Percentiles rank a stretch among this genome's conserved stretches.
Conservation (phyloP, 2,797 vertebrate genomes). For the Betta splendens region DNA sequence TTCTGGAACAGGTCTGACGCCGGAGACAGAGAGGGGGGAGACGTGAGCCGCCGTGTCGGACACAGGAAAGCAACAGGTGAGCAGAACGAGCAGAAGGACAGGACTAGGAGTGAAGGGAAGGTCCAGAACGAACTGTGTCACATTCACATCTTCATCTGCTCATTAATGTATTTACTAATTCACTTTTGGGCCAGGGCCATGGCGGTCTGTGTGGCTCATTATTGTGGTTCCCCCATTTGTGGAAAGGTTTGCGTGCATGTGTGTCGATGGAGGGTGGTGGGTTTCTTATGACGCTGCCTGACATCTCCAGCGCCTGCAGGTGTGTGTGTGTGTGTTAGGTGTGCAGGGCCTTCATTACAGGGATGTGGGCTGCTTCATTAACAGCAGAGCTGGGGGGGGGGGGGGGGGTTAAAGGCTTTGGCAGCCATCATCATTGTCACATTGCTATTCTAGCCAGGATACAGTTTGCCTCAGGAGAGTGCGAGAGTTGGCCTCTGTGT, state of each 20-base stretch:
- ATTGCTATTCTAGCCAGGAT: slow-evolving; percentile 57
- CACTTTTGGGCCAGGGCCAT: slow-evolving; percentile 35
- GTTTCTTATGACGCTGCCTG: slow-evolving; percentile 24
- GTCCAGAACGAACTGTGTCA: not conserved
- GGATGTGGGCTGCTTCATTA: slow-evolving; percentile 73
- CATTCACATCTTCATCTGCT: slow-evolving; percentile 39
- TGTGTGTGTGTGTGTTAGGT: slow-evolving; percentile 26
- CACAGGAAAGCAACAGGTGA: not conserved
- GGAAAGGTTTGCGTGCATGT: slow-evolving; percentile 6
- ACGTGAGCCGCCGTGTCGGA: not conserved
- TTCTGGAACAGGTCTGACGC: slow-evolving; percentile 95
- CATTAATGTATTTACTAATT: slow-evolving; percentile 55
- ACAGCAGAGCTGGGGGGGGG: slow-evolving; percentile 45
- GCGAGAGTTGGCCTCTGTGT: slow-evolving; percentile 18
- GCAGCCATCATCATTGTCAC: slow-evolving; percentile 66
- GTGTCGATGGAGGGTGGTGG: slow-evolving; percentile 2
- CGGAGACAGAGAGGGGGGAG: slow-evolving; percentile 6
- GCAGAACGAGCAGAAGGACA: not conserved
- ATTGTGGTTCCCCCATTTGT: slow-evolving; percentile 35
- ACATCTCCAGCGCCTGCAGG: slow-evolving; percentile 16
- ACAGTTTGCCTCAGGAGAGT: slow-evolving; percentile 39
- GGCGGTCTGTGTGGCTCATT: slow-evolving; percentile 36
- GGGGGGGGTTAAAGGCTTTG: slow-evolving; percentile 64
- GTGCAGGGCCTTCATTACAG: slow-evolving; percentile 59
- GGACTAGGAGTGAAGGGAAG: slow-evolving; percentile 14